Evolutionary conservation across 2,113 vertebrate species (phyloP).

Genomic region (Esox niger): DNA sequence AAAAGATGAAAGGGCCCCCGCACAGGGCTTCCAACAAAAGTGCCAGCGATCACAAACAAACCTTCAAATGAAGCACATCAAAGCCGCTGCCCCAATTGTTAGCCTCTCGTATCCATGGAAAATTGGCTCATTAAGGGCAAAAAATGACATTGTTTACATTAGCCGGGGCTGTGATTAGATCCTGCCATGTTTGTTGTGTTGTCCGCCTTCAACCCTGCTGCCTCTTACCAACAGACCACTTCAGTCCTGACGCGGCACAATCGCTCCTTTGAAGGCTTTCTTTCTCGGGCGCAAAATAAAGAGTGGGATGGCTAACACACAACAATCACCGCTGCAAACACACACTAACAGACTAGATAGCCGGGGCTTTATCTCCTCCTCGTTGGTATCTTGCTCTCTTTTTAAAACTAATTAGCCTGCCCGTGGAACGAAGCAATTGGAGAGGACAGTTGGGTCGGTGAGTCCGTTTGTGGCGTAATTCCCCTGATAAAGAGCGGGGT

Average conservation of each 20-base stretch:
- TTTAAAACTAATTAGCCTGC: slow-evolving; percentile 81
- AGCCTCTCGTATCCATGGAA: slow-evolving; percentile 76
- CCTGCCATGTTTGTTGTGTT: slow-evolving; percentile 70
- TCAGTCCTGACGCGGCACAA: slow-evolving; percentile 56
- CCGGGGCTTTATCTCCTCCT: slow-evolving; percentile 52
- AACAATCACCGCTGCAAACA: slow-evolving; percentile 52
- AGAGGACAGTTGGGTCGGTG: slow-evolving; percentile 65
- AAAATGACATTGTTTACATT: slow-evolving; percentile 82
- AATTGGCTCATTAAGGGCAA: slow-evolving; percentile 85
- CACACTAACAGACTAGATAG: slow-evolving; percentile 57
- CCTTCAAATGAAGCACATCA: slow-evolving; percentile 82
- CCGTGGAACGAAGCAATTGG: slow-evolving; percentile 66
- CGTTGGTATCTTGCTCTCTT: slow-evolving; percentile 66
- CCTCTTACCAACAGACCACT: slow-evolving; percentile 71
- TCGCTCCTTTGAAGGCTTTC: slow-evolving; percentile 79
- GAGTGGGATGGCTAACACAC: slow-evolving; percentile 48
- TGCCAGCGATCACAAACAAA: slow-evolving; percentile 76
- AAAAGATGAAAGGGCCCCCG: slow-evolving; percentile 79
- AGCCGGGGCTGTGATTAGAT: slow-evolving; percentile 77
- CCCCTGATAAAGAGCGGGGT: slow-evolving; percentile 68
- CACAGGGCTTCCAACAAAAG: slow-evolving; percentile 75
- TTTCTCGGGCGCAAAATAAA: slow-evolving; percentile 60
- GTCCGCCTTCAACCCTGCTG: slow-evolving; percentile 52
- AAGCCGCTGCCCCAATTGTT: slow-evolving; percentile 79
- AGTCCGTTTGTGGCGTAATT: slow-evolving; percentile 73